phyloP scores from a whole-genome alignment of 2,888 invertebrate genomes.

The Harpagoxenus sublaevis region DNA sequence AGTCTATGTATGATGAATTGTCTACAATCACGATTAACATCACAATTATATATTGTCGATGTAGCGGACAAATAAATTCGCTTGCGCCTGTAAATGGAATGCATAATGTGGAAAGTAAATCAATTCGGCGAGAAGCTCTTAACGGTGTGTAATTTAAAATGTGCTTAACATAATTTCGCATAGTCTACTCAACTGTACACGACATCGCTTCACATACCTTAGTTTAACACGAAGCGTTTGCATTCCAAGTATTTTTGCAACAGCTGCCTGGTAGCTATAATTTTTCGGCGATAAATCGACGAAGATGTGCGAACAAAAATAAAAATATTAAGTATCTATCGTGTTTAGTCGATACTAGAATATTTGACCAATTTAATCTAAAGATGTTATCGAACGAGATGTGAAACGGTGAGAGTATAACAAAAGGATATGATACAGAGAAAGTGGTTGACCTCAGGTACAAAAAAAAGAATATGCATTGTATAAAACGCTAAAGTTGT shows the following conservation, averaged over 20 bases:
- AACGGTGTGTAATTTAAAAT: slow-evolving; percentile 53
- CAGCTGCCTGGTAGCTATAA: neutral
- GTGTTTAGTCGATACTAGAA: slow-evolving; percentile 4
- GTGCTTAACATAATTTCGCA: slow-evolving; percentile 50
- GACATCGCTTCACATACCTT: slow-evolving; percentile 56
- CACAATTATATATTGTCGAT: neutral
- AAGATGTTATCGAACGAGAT: slow-evolving; percentile 17
- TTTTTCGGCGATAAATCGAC: neutral
- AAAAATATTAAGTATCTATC: slow-evolving; percentile 40
- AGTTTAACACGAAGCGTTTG: slow-evolving; percentile 55
- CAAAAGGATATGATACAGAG: slow-evolving; percentile 25
- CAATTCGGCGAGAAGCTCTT: slow-evolving; percentile 12
- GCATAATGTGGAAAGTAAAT: slow-evolving; percentile 71
- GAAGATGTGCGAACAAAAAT: neutral
- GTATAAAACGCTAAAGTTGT: slow-evolving; percentile 61
- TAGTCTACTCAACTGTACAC: slow-evolving; percentile 36
- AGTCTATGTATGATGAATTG: slow-evolving; percentile 22
- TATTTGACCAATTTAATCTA: slow-evolving; percentile 29
- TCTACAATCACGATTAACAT: slow-evolving; percentile 6
- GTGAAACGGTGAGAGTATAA: slow-evolving; percentile 29
- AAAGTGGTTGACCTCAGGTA: slow-evolving; percentile 74
- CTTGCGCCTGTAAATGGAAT: slow-evolving; percentile 28
- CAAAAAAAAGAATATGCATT: slow-evolving; percentile 60
- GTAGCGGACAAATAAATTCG: neutral
- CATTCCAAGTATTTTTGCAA: slow-evolving; percentile 63